Evolutionary conservation across 2,888 invertebrate species (phyloP).

Genomic region (Lucinisca nassula): DNA sequence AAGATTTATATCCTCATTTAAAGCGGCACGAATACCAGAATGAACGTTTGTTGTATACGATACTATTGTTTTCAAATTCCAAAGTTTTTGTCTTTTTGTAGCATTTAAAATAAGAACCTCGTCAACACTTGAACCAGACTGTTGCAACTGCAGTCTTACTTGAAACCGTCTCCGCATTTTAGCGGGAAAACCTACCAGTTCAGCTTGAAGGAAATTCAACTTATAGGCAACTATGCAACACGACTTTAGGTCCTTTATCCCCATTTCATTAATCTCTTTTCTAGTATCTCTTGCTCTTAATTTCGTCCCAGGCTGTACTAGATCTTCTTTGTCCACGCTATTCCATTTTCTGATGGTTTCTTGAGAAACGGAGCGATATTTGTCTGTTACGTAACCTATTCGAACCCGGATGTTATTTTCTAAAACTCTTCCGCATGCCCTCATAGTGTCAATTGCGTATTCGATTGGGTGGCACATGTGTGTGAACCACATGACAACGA

Average conservation of each 20-base stretch:
- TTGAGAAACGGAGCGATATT: slow-evolving; percentile 39
- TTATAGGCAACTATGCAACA: slow-evolving; percentile 56
- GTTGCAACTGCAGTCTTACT: neutral
- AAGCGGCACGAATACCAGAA: slow-evolving; percentile 16
- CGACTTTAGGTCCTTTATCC: slow-evolving; percentile 35
- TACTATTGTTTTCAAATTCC: slow-evolving; percentile 30
- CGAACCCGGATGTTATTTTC: slow-evolving; percentile 59
- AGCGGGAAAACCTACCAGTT: slow-evolving; percentile 25
- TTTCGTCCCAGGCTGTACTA: slow-evolving; percentile 61
- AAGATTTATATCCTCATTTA: slow-evolving; percentile 22
- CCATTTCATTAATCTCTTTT: slow-evolving; percentile 46
- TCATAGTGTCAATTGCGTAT: slow-evolving; percentile 55
- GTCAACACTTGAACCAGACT: neutral
- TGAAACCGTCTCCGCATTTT: neutral
- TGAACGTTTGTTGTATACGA: slow-evolving; percentile 10
- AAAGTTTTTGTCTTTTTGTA: slow-evolving; percentile 27
- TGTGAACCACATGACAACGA: slow-evolving; percentile 63
- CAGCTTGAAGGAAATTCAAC: slow-evolving; percentile 34
- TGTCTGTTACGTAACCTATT: slow-evolving; percentile 33
- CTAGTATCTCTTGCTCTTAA: slow-evolving; percentile 39
- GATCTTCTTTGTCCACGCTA: slow-evolving; percentile 29
- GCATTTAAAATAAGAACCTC: slow-evolving; percentile 21
- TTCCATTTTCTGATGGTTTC: slow-evolving; percentile 52
- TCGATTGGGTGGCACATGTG: slow-evolving; percentile 65
- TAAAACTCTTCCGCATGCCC: slow-evolving; percentile 51